Percentiles rank a stretch among this genome's conserved stretches.
phyloP scores from a whole-genome alignment of 2,797 vertebrate species.

The Limnodromus scolopaceus region DNA sequence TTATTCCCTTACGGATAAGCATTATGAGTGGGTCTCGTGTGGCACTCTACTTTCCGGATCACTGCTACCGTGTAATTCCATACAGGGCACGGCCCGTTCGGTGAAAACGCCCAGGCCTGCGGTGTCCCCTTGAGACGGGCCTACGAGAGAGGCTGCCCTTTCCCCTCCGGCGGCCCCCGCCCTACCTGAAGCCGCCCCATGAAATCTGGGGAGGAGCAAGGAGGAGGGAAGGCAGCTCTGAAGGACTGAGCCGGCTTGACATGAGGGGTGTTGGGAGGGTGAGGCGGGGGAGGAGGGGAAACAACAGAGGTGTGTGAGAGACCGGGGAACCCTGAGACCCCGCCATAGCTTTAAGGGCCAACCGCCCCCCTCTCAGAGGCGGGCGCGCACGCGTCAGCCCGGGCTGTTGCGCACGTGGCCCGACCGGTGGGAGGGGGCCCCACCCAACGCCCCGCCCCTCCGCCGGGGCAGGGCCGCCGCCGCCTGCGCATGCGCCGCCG shows the following conservation, averaged over 20 bases:
- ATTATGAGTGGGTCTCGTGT: fast-evolving
- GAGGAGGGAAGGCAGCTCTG: neutral
- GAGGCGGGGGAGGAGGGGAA: fast-evolving
- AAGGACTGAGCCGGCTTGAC: neutral
- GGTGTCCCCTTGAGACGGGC: fast-evolving
- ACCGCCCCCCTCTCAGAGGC: fast-evolving
- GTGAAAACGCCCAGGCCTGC: fast-evolving
- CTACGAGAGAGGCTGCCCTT: fast-evolving
- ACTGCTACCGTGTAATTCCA: fast-evolving
- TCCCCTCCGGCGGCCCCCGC: no score
- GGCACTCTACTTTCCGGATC: neutral
- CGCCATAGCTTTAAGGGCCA: fast-evolving
- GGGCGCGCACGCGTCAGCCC: no score
- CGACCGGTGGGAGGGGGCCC: no score
- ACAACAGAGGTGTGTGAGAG: fast-evolving
- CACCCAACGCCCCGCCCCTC: neutral
- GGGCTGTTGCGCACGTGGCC: neutral
- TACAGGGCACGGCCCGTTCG: neutral
- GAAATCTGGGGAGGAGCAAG: fast-evolving
- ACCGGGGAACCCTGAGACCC: fast-evolving
- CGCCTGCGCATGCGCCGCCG: neutral
- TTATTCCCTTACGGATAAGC: fast-evolving
- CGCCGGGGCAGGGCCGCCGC: neutral
- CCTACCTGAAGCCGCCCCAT: fast-evolving
- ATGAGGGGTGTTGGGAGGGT: neutral